phyloP scores from a whole-genome alignment of 2,113 vertebrate species.

The Prochilodus magdalenae region DNA sequence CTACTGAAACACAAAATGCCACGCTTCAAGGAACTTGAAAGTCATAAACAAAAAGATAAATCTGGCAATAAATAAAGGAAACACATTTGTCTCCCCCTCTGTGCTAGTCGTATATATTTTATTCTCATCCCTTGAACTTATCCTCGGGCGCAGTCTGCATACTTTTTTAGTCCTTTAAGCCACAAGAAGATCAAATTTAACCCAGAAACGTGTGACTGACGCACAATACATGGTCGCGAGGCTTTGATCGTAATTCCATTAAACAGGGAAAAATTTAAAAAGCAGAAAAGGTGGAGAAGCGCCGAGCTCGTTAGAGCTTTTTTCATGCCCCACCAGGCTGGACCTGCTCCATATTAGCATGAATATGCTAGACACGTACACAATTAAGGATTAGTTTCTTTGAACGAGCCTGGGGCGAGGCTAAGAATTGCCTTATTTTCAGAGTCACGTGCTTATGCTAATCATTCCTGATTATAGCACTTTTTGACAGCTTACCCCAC shows the following conservation, averaged over 20 bases:
- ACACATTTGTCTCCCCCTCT: conserved; percentile 15
- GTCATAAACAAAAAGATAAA: conserved; percentile 7
- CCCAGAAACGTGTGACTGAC: conserved; percentile 38
- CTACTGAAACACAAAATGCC: neutral
- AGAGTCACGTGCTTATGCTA: conserved; percentile 32
- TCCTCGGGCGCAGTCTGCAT: conserved; percentile 6
- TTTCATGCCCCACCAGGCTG: conserved; percentile 71
- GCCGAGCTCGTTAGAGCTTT: conserved; percentile 68
- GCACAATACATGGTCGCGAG: conserved; percentile 9
- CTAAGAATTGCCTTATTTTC: conserved; percentile 51
- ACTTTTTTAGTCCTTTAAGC: conserved; percentile 42
- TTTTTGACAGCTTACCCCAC: conserved; percentile 40
- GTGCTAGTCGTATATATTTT: conserved; percentile 4
- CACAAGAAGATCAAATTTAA: conserved; percentile 30
- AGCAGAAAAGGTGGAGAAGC: conserved; percentile 6
- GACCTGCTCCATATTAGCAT: conserved; percentile 62
- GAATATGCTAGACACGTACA: conserved; percentile 59
- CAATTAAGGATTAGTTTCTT: conserved; percentile 66
- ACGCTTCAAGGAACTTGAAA: conserved; percentile 23
- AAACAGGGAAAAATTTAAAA: conserved; percentile 20
- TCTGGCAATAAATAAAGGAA: neutral
- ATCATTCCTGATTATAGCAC: conserved; percentile 22
- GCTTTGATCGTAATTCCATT: conserved; percentile 49
- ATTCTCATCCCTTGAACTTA: conserved; percentile 14
- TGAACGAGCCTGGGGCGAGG: conserved; percentile 57